phyloP scores from a whole-genome alignment of 2,888 invertebrate species.

The Hydriomena furcata region DNA sequence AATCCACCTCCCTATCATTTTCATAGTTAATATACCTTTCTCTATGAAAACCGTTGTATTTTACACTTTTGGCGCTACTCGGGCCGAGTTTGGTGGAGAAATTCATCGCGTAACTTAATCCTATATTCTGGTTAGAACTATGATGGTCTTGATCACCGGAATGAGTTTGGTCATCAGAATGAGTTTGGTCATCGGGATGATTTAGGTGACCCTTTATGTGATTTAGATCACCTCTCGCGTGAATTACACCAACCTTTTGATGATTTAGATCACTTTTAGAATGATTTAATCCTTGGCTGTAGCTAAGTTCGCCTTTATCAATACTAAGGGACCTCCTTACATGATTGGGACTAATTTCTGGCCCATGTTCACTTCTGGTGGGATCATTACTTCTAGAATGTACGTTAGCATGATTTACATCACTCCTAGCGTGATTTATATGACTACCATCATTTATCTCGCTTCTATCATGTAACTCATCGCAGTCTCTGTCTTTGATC shows the following conservation, averaged over 20 bases:
- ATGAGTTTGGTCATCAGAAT: background rate
- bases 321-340: background rate
- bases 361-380: background rate
- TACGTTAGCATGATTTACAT: background rate
- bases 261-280: background rate
- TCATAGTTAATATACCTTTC: slow-evolving; percentile 20
- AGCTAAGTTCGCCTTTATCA: background rate
- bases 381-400: background rate
- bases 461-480: slow-evolving; percentile 13
- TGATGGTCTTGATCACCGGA: background rate
- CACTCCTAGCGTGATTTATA: too few relatives aligned
- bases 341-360: background rate
- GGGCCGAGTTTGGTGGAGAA: slow-evolving; percentile 6
- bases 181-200: background rate
- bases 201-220: background rate
- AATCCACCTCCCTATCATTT: slow-evolving; percentile 7
- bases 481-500: slow-evolving; percentile 35
- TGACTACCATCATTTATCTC: background rate
- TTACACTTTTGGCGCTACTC: background rate
- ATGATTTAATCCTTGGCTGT: background rate
- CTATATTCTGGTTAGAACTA: background rate
- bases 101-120: slow-evolving; percentile 11
- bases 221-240: background rate
- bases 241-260: too few relatives aligned
- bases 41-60: slow-evolving; percentile 16